These are phyloP conservation scores for Phorcus lineatus DNA, from an alignment of 2,888 invertebrate genomes.

Conservation along the genomic window DNA sequence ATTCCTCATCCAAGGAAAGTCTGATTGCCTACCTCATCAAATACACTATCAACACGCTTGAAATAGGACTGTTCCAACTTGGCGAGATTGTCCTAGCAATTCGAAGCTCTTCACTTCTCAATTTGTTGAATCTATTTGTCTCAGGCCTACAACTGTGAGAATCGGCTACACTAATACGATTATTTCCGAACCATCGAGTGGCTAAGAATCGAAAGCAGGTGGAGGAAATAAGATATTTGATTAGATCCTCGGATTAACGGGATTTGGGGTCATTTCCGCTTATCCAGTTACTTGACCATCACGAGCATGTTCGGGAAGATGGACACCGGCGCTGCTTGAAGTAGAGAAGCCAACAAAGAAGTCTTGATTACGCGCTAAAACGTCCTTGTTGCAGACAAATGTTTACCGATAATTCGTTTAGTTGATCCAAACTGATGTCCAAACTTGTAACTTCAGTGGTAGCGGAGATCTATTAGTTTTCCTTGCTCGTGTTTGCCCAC, in stretches of 20 bases:
- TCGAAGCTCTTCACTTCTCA: slow-evolving; percentile 23
- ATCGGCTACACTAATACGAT: slow-evolving; percentile 23
- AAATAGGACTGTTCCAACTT: neutral
- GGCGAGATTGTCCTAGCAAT: slow-evolving; percentile 24
- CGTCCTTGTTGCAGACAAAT: slow-evolving; percentile 21
- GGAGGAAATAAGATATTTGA: slow-evolving; percentile 29
- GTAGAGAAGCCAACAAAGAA: slow-evolving; percentile 2
- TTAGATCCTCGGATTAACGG: slow-evolving; percentile 26
- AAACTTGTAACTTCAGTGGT: neutral
- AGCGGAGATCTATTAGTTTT: neutral
- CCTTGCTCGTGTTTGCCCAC: neutral
- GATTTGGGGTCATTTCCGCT: slow-evolving; percentile 26
- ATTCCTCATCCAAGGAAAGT: neutral
- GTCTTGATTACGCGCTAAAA: neutral
- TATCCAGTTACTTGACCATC: slow-evolving; percentile 29
- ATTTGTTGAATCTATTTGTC: slow-evolving; percentile 30
- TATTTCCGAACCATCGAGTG: slow-evolving; percentile 20
- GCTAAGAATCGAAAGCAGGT: slow-evolving; percentile 23
- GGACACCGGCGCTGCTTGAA: neutral
- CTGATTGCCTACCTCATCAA: slow-evolving; percentile 2
- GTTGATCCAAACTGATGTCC: slow-evolving; percentile 12
- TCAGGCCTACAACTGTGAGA: slow-evolving; percentile 14
- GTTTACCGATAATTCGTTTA: slow-evolving; percentile 22
- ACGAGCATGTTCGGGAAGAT: neutral
- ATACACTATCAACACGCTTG: neutral